Evolutionary conservation across 2,888 invertebrate genomes (phyloP).

Genomic region (Hermodice carunculata): DNA sequence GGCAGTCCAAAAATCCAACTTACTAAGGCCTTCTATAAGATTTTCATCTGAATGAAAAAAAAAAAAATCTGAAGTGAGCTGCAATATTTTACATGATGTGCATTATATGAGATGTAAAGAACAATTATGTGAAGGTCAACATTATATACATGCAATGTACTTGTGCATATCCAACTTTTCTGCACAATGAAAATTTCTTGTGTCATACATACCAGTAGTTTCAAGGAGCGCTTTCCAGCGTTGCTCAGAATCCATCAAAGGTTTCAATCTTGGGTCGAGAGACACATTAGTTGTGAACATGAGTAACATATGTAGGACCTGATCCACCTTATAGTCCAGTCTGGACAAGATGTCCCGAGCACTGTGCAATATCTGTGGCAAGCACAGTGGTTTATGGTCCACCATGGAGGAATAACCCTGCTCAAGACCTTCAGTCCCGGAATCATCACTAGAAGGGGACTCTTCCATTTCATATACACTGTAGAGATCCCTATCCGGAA

Average conservation of each 20-base stretch:
- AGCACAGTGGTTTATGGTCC: background rate
- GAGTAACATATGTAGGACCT: slow-evolving; percentile 24
- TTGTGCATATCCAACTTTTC: too few species aligned
- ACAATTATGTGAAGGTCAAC: too few species aligned
- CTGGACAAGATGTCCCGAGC: slow-evolving; percentile 7
- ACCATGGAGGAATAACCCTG: background rate
- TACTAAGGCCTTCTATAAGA: too few species aligned
- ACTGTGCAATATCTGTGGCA: slow-evolving; percentile 6
- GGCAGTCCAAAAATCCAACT: too few species aligned
- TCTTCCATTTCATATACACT: background rate
- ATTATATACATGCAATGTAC: too few species aligned
- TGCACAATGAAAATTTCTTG: too few species aligned
- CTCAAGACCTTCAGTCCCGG: background rate
- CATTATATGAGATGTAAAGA: too few species aligned
- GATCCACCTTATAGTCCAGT: slow-evolving; percentile 2
- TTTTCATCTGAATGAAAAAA: too few species aligned
- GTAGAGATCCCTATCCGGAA: too few species aligned
- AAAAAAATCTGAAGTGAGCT: too few species aligned
- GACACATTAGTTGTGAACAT: slow-evolving; percentile 20
- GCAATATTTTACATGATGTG: too few species aligned
- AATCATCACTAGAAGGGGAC: background rate
- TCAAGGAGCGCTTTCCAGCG: slow-evolving; percentile 23
- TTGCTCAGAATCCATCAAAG: slow-evolving; percentile 20
- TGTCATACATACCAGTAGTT: slow-evolving; percentile 19
- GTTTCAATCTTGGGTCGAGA: slow-evolving; percentile 21